A percentile compares a stretch with the other conserved stretches of the same genome.
These are phyloP conservation scores for Ovibos moschatus DNA, from an alignment of 2,113 vertebrate species.

Conservation along the genomic window DNA sequence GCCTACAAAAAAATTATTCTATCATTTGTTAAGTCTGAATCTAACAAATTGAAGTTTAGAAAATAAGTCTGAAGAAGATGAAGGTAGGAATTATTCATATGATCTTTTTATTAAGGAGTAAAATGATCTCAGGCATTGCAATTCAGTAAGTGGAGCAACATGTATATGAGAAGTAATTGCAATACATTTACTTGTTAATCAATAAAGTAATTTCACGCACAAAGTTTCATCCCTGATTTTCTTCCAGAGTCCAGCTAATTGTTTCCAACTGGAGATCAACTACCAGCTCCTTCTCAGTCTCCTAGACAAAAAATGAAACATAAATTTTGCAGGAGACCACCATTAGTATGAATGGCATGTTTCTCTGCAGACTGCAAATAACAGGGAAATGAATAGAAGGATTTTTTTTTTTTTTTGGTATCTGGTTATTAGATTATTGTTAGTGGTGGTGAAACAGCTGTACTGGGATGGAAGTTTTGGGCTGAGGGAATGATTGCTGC, in stretches of 20 bases:
- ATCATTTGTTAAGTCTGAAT: background rate
- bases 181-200: background rate
- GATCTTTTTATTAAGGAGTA: background rate
- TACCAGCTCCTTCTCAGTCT: fast-evolving
- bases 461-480: background rate
- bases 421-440: background rate
- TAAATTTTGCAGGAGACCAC: background rate
- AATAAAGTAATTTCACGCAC: background rate
- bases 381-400: background rate
- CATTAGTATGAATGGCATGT: background rate
- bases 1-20: background rate
- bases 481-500: background rate
- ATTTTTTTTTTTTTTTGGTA: background rate
- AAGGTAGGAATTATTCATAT: background rate
- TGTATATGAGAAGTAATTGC: background rate
- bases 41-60: background rate
- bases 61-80: background rate
- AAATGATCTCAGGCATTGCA: background rate
- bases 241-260: background rate
- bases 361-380: background rate
- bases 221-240: background rate
- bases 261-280: background rate
- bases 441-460: background rate
- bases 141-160: background rate
- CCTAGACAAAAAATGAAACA: background rate